Base-by-base conservation (phyloP, 2,797 vertebrate genomes). In the Rhinophrynus dorsalis region DNA sequence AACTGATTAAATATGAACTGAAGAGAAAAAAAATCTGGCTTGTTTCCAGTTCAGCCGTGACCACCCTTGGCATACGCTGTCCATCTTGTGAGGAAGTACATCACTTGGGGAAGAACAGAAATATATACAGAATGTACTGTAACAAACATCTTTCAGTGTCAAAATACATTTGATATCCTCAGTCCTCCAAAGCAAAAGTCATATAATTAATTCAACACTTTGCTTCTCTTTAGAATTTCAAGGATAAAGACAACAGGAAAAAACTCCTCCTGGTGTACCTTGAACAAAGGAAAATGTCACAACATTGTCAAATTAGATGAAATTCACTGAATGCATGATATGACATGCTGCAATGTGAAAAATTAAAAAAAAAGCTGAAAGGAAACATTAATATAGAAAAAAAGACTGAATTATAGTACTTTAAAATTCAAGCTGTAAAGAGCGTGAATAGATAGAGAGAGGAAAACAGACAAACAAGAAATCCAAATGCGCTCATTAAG, bases 151-250 rank as follows among this genome's bases (percentile, higher is more conserved):
- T 44, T 44, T 44, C 40, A 23, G 27, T 66, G 63, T 44, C 62
- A 44, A 32, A 40, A 42, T 18, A 32, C 27, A 33, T 24, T 30
- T 32, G 20, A 35, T 47, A 26, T 50, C 30, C 23, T 55, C 33
- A 54, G 51, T 18, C 18, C 35, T 6, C 30, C 21, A 12, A 48
- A 30, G 18, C 26, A 59, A 35, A n/a, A 68, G 7, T 11, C 65
- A 35, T 33, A 35, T 38, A 38, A 44, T 68, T 56, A 50, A 58
- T 68, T 67, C 42, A 30, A 12, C 48, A 18, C 32, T 55, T 12
- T 18, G 30, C 13, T 33, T 18, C n/a, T 27, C 13, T 52, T 17
- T 40, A 15, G 40, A 52, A 35, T 45, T 38, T 67, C 42, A 27
- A 29, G 54, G 56, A 67, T 37, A 24, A 21, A 45, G 52, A 58